Percentiles rank a stretch among this genome's conserved stretches.
These are phyloP conservation scores for Entomyzon cyanotis DNA, from an alignment of 2,113 vertebrate species.

Conservation along the genomic window DNA sequence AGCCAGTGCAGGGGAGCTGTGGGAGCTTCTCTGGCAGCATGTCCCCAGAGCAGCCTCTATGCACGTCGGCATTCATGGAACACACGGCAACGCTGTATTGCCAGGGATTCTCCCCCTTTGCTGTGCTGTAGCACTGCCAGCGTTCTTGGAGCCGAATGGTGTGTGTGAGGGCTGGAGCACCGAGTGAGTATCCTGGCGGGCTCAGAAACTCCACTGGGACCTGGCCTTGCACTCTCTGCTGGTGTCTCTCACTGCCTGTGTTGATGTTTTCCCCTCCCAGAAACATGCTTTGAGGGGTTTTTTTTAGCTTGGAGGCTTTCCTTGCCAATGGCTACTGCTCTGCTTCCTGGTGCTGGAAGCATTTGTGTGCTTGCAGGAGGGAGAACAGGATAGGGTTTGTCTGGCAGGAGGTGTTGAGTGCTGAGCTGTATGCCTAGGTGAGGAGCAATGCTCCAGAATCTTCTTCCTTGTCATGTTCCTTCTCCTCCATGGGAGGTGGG, in stretches of 20 bases:
- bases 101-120: background rate
- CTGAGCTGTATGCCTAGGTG: rapidly evolving
- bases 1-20: background rate
- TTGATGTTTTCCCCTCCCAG: background rate
- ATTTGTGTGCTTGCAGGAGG: background rate
- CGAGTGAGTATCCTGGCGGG: background rate
- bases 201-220: background rate
- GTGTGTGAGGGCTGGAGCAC: background rate
- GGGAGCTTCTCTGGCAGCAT: background rate
- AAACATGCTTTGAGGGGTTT: background rate
- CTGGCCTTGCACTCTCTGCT: rapidly evolving
- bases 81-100: background rate
- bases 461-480: rapidly evolving
- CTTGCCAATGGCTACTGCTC: background rate
- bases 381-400: background rate
- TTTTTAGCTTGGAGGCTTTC: background rate
- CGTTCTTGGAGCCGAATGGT: rapidly evolving
- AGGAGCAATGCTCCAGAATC: background rate
- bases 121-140: background rate
- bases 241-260: background rate
- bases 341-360: background rate
- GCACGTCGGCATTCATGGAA: background rate
- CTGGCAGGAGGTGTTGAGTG: background rate
- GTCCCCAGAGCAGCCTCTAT: background rate
- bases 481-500: background rate